These are phyloP conservation scores for Trichogramma dendrolimi DNA, from an alignment of 2,888 invertebrate species.

Conservation along the genomic window DNA sequence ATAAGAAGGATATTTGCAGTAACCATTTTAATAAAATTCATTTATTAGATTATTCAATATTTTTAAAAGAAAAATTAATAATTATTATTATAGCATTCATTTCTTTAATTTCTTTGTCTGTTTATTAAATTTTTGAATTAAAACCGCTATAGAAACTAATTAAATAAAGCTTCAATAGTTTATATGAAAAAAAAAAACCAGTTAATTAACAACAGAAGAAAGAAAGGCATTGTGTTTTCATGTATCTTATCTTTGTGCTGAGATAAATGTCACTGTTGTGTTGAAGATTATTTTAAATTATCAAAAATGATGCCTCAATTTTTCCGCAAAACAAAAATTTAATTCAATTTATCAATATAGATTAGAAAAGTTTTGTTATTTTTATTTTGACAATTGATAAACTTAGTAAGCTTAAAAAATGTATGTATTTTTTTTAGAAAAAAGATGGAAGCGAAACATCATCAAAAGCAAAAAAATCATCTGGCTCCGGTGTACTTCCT, in stretches of 20 bases:
- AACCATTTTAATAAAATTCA: too few species aligned
- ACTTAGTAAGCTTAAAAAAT: constrained; percentile 4
- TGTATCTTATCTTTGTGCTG: background rate
- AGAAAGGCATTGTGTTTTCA: constrained; percentile 4
- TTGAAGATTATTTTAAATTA: background rate
- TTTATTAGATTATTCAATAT: too few species aligned
- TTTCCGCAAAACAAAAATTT: constrained; percentile 6
- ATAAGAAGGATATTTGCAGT: too few species aligned
- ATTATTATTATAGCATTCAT: background rate
- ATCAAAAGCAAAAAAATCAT: constrained; percentile 63
- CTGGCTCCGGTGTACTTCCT: constrained; percentile 63
- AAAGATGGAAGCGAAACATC: constrained; percentile 78
- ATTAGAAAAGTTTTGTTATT: background rate
- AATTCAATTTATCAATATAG: background rate
- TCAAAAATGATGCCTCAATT: background rate
- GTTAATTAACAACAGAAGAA: background rate
- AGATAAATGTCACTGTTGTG: constrained; percentile 3
- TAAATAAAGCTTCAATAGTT: too few species aligned
- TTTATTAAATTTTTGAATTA: background rate
- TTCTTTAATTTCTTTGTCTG: background rate
- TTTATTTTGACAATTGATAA: background rate
- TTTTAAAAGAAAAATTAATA: background rate
- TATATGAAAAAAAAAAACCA: too few species aligned
- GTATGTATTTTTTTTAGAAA: constrained; percentile 59
- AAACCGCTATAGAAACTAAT: background rate